These are phyloP conservation scores for Steromphala cineraria DNA, from an alignment of 2,888 invertebrate species.

Conservation along the genomic window DNA sequence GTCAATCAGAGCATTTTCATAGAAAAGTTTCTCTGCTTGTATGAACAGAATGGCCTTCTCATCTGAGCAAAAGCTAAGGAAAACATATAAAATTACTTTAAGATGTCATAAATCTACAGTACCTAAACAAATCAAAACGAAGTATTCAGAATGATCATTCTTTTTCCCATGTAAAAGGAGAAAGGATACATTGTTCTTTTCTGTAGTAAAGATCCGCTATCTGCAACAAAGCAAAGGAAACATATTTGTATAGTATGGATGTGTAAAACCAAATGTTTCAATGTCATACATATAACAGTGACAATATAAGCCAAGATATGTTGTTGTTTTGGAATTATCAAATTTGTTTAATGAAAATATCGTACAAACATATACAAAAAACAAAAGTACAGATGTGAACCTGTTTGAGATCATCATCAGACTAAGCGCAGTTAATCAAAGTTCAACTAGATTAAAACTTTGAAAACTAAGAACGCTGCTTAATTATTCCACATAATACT, in stretches of 20 bases:
- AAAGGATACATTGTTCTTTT: conserved; percentile 71
- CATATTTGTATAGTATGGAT: neutral
- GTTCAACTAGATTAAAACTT: no score
- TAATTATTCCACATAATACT: no score
- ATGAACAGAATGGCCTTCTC: conserved; percentile 71
- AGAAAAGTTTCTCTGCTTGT: conserved; percentile 72
- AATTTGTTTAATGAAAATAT: no score
- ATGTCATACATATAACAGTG: no score
- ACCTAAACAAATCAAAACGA: no score
- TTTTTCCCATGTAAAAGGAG: conserved; percentile 7
- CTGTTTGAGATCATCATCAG: no score
- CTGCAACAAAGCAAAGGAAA: conserved; percentile 49
- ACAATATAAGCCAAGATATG: neutral
- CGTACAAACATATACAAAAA: no score
- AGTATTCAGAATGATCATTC: neutral
- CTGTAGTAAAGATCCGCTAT: conserved; percentile 68
- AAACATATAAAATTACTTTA: neutral
- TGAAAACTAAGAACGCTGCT: no score
- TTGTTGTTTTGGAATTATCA: no score
- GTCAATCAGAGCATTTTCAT: conserved; percentile 70
- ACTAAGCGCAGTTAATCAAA: no score
- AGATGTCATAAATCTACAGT: no score
- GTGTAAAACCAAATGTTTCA: neutral
- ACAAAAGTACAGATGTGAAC: no score
- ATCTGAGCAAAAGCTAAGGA: conserved; percentile 53